These are phyloP conservation scores for Drosophila ohnishii DNA, from an alignment of 1,140 invertebrate species.

Conservation along the genomic window DNA sequence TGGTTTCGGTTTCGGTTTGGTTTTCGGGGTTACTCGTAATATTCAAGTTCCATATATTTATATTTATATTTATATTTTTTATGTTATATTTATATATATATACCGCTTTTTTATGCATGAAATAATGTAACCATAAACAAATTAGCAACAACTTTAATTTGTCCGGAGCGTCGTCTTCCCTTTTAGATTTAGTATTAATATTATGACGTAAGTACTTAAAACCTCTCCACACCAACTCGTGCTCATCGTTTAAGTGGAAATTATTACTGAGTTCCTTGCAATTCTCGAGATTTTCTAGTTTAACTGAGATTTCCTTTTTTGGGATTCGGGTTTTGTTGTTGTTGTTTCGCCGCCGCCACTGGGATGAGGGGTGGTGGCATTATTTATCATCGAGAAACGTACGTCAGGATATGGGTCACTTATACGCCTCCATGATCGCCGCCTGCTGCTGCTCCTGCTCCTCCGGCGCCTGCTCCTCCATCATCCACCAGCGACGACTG, in stretches of 20 bases:
- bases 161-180: slow-evolving; percentile 73
- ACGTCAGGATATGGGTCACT: slow-evolving; percentile 55
- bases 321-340: slow-evolving; percentile 28
- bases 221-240: slow-evolving; percentile 36
- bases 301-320: slow-evolving; percentile 63
- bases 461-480: slow-evolving; percentile 41
- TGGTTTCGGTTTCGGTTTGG: slow-evolving; percentile 30
- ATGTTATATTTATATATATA: slow-evolving; percentile 53
- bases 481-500: slow-evolving; percentile 72
- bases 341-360: slow-evolving; percentile 21
- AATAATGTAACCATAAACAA: slow-evolving; percentile 83
- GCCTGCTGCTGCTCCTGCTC: slow-evolving; percentile 25
- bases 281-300: slow-evolving; percentile 70
- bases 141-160: slow-evolving; percentile 79
- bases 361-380: background rate
- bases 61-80: slow-evolving; percentile 55
- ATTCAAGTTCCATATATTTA: slow-evolving; percentile 53
- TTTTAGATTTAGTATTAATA: slow-evolving; percentile 61
- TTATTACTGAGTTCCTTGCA: slow-evolving; percentile 64
- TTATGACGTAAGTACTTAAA: slow-evolving; percentile 76
- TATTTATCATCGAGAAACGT: slow-evolving; percentile 40
- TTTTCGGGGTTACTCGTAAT: slow-evolving; percentile 52
- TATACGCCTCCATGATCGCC: slow-evolving; percentile 64
- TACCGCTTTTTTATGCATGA: slow-evolving; percentile 67
- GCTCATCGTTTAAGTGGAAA: slow-evolving; percentile 50